Base-by-base conservation (phyloP, 1,140 invertebrate species). In the Pectinophora gossypiella region DNA sequence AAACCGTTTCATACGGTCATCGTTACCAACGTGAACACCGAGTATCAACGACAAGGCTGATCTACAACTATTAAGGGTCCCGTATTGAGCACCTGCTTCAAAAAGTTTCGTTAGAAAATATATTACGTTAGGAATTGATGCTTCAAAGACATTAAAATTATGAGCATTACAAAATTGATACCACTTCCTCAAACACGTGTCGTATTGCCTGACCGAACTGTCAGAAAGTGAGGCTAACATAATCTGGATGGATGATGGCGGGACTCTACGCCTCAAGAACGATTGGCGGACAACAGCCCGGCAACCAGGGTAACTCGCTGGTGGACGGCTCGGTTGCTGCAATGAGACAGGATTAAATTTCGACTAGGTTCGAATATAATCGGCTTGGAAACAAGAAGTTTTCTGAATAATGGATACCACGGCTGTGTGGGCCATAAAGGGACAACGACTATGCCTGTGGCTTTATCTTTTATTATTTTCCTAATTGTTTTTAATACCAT, bases 151-250 rank as follows among this genome's bases (percentile, higher is more conserved):
- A 47, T 15, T 19, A 32, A 15, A 7, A 32, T 48, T 32, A 35
- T 48, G 12, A 32, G 18, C 6, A 18, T 12, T 7, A 40, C 50
- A 51, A 44, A 51, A 51, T 5, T 5, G 9, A 7, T 19, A 51
- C 50, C 36, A 51, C 13, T 23, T 42, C 38, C 23, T 51, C 3
- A 44, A 10, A 13, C 22, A 51, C 1, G 21, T 23, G 20, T 65
- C 48, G 46, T 76, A 76, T 56, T 76, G 71, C 40, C 66, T 68
- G 5, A 63, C 27, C 2, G 69, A 67, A 2, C 51, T 54, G 1
- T 54, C 38, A 7, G 64, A 38, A 1, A 70, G 23, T 0, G 69
- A 70, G 0, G 54, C 42, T 10, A 59, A 9, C 54, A 64, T 56
- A 13, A 68, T 64, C 1, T 59, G 51, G 6, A 57, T 15, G 4